phyloP scores from a whole-genome alignment of 53 echinoderm and acorn worm genomes.

The Paracentrotus lividus region DNA sequence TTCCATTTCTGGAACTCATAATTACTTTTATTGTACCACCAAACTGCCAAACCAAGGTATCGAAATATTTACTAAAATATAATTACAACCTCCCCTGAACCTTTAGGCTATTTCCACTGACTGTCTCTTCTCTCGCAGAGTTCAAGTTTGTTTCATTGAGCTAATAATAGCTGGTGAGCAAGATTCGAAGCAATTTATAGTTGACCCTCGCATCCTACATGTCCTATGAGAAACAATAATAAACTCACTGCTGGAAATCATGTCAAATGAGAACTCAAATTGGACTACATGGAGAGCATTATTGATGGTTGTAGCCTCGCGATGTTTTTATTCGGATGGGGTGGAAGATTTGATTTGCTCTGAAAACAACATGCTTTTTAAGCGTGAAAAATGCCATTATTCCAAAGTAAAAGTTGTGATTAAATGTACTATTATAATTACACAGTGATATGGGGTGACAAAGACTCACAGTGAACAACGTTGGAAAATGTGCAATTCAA shows the following conservation, averaged over 20 bases:
- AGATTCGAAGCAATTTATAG: constrained; percentile 16
- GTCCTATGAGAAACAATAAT: background rate
- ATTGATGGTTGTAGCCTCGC: background rate
- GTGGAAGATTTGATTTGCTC: background rate
- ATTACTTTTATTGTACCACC: too few relatives aligned
- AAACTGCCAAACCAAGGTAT: too few relatives aligned
- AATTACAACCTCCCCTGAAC: background rate
- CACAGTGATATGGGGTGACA: too few relatives aligned
- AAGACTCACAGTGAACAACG: too few relatives aligned
- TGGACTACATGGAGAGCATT: background rate
- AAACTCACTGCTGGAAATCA: background rate
- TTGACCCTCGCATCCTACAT: constrained; percentile 8
- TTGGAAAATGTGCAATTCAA: too few relatives aligned
- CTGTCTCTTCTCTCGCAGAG: background rate
- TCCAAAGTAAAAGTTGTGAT: too few relatives aligned
- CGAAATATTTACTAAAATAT: too few relatives aligned
- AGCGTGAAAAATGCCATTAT: too few relatives aligned
- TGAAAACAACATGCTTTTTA: background rate
- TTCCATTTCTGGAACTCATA: too few relatives aligned
- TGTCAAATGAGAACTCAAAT: background rate
- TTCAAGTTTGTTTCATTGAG: background rate
- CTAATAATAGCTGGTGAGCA: constrained; percentile 14
- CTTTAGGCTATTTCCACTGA: background rate
- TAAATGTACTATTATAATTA: too few relatives aligned
- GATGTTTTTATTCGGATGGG: background rate